Evolutionary conservation across 1,140 invertebrate species (phyloP).

Genomic region (Brachionus plicatilis): DNA sequence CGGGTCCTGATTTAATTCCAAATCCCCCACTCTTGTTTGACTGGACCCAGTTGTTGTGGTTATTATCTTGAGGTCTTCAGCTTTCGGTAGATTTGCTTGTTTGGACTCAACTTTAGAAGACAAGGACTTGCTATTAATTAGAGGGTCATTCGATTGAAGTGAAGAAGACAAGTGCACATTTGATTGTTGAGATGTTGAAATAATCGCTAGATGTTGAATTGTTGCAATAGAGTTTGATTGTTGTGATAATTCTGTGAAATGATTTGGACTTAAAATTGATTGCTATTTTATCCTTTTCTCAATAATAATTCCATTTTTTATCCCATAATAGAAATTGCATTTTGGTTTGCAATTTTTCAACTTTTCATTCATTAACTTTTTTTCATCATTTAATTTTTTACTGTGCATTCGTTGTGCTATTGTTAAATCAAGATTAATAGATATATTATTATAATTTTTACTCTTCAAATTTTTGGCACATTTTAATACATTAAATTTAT

Average conservation of each 20-base stretch:
- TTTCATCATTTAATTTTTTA: too few species aligned
- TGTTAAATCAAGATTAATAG: too few species aligned
- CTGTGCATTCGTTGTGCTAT: too few species aligned
- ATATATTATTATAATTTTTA: too few species aligned
- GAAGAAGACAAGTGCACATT: background rate
- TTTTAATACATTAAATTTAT: too few species aligned
- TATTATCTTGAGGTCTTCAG: background rate
- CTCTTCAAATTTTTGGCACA: too few species aligned
- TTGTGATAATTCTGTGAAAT: background rate
- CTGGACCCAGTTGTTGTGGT: background rate
- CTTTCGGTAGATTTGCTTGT: background rate
- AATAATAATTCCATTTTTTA: too few species aligned
- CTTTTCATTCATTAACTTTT: too few species aligned
- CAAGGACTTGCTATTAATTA: background rate
- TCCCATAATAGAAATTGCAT: too few species aligned
- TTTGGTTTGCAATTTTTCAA: too few species aligned
- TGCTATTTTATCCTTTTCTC: background rate
- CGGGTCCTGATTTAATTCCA: background rate
- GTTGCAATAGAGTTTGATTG: background rate
- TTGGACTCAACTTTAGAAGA: background rate
- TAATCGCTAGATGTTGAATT: background rate
- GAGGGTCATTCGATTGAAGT: background rate
- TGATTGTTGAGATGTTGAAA: background rate
- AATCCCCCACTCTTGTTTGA: background rate
- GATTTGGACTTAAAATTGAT: background rate